These are phyloP conservation scores for Neuroscelio doddi DNA, from an alignment of 2,888 invertebrate genomes.

Conservation along the genomic window DNA sequence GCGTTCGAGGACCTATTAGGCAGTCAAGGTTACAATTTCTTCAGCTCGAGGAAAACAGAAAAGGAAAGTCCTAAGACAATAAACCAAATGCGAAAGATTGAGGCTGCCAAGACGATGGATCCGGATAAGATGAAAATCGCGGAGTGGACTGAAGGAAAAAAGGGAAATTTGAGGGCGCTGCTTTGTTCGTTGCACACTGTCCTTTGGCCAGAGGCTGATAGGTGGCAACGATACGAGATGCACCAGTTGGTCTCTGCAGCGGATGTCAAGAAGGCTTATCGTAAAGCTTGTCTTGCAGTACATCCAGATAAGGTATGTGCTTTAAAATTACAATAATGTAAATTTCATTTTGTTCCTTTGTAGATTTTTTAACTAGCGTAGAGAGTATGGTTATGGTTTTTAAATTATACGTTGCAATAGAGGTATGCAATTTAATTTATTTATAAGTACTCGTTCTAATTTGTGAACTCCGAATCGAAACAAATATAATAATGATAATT, in stretches of 20 bases:
- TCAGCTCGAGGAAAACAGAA: slow-evolving; percentile 74
- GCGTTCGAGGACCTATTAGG: slow-evolving; percentile 94
- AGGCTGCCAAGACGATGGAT: slow-evolving; percentile 90
- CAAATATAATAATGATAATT: no score
- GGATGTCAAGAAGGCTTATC: slow-evolving; percentile 96
- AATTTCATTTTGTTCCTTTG: no score
- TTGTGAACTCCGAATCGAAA: no score
- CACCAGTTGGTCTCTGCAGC: slow-evolving; percentile 91
- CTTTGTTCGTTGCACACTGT: slow-evolving; percentile 95
- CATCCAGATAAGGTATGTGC: slow-evolving; percentile 99
- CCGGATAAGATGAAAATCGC: slow-evolving; percentile 89
- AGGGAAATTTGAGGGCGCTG: slow-evolving; percentile 95
- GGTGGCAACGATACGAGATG: slow-evolving; percentile 96
- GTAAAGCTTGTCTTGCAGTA: slow-evolving; percentile 95
- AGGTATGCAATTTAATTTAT: no score
- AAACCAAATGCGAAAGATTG: slow-evolving; percentile 93
- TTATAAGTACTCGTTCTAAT: no score
- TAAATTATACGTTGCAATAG: no score
- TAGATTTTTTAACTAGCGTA: no score
- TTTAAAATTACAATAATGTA: slow-evolving; percentile 7
- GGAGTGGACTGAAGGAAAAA: slow-evolving; percentile 95
- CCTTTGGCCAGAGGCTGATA: slow-evolving; percentile 89
- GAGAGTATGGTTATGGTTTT: no score
- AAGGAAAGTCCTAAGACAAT: slow-evolving; percentile 89
- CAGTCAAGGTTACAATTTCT: slow-evolving; percentile 89